These are phyloP conservation scores for Paratrypauchen microcephalus DNA, from an alignment of 2,797 vertebrate genomes.

Conservation along the genomic window DNA sequence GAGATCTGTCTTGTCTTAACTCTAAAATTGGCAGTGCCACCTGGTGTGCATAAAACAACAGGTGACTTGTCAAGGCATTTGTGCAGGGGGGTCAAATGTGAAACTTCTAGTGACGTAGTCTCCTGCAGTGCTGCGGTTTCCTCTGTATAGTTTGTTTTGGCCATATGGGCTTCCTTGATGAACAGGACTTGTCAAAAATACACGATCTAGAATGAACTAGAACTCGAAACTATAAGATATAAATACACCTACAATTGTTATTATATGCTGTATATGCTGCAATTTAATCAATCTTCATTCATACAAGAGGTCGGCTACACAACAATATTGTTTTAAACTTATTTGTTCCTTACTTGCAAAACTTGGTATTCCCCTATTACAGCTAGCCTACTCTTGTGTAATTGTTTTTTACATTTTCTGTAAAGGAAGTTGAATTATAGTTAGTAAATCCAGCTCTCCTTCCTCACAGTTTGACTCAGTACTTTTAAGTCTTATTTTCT, in stretches of 20 bases:
- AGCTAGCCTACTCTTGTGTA: background rate
- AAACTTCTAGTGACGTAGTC: constrained; percentile 26
- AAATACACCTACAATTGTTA: no score
- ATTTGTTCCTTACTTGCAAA: no score
- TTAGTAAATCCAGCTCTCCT: constrained; percentile 8
- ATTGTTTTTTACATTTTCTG: constrained; percentile 8
- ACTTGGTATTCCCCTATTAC: background rate
- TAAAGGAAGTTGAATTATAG: constrained; percentile 51
- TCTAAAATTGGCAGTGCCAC: constrained; percentile 1
- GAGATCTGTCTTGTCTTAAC: constrained; percentile 13
- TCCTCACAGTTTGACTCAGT: constrained; percentile 13
- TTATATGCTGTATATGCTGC: background rate
- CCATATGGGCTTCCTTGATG: constrained; percentile 39
- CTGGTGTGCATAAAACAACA: constrained; percentile 21
- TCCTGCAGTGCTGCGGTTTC: constrained; percentile 29
- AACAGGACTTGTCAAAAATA: background rate
- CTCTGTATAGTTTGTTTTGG: constrained; percentile 24
- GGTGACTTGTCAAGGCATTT: constrained; percentile 23
- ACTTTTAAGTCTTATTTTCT: no score
- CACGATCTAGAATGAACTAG: background rate
- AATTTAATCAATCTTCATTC: background rate
- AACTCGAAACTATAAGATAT: no score
- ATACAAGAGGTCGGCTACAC: background rate
- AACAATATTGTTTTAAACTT: no score
- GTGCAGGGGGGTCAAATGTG: constrained; percentile 31